Evolutionary conservation across 2,797 vertebrate genomes (phyloP).

Genomic region (Notoglanidium macrostoma): DNA sequence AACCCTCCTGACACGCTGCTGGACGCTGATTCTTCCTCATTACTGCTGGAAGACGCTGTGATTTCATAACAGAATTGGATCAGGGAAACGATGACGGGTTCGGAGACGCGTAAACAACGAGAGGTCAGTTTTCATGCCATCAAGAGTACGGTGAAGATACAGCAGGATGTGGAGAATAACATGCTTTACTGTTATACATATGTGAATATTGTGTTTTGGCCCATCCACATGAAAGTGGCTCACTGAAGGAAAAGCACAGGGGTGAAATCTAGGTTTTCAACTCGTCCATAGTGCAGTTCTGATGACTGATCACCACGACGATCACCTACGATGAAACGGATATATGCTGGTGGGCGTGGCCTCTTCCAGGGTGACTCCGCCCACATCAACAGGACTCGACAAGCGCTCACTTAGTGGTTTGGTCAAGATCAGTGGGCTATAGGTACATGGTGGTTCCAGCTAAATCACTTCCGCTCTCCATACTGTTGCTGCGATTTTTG

Average conservation of each 20-base stretch:
- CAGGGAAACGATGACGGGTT: background rate
- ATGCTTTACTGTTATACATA: background rate
- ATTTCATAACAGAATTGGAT: constrained; percentile 20
- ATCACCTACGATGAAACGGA: background rate
- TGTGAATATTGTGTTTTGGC: background rate
- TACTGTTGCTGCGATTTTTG: too few species aligned
- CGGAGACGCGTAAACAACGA: background rate
- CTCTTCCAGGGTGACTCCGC: background rate
- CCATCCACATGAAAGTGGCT: background rate
- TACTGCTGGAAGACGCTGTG: constrained; percentile 14
- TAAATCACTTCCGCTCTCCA: too few species aligned
- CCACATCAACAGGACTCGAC: background rate
- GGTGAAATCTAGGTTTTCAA: background rate
- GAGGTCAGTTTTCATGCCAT: background rate
- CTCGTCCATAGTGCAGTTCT: background rate
- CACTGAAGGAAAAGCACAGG: background rate
- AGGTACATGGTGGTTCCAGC: too few species aligned
- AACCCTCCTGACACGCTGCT: constrained; percentile 19
- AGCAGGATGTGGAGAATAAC: background rate
- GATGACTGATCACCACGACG: background rate
- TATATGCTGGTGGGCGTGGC: background rate
- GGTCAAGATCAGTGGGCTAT: too few species aligned
- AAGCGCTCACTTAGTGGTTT: background rate
- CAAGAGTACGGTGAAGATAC: too few species aligned
- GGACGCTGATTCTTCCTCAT: constrained; percentile 20